phyloP scores from a whole-genome alignment of 1,140 invertebrate genomes.

The Lepidostoma basale region DNA sequence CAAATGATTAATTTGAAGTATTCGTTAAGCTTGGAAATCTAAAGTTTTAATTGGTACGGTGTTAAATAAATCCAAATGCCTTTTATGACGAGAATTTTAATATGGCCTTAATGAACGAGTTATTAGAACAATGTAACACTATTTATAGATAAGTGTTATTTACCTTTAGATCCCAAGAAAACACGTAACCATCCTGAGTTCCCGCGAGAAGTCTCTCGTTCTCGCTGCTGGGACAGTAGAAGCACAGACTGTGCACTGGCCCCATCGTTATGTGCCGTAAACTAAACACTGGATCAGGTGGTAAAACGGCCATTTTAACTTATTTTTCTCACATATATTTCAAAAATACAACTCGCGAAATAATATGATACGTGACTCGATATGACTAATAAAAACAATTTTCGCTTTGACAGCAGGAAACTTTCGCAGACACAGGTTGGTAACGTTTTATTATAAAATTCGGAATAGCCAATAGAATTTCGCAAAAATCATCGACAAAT shows the following conservation, averaged over 20 bases:
- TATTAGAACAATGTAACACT: neutral
- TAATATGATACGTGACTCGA: neutral
- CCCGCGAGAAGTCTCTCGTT: conserved; percentile 71
- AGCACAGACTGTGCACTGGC: conserved; percentile 69
- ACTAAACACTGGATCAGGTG: conserved; percentile 70
- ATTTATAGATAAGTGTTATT: conserved; percentile 42
- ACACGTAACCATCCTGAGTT: conserved; percentile 69
- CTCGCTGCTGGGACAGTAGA: conserved; percentile 62
- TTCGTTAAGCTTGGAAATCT: neutral
- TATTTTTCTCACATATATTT: conserved; percentile 15
- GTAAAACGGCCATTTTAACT: conserved; percentile 52
- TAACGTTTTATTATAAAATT: neutral
- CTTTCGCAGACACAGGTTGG: neutral
- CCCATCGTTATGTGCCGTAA: conserved; percentile 70
- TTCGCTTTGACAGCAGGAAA: neutral
- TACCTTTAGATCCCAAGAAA: conserved; percentile 76
- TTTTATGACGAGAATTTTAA: no score
- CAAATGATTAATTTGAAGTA: no score
- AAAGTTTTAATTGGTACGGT: no score
- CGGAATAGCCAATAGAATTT: no score
- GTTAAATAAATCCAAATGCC: no score
- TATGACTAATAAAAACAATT: conserved; percentile 2
- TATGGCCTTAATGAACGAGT: neutral
- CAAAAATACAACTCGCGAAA: neutral
- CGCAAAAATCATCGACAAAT: no score